Base-by-base conservation (phyloP, 1,140 invertebrate species). In the Neotoxoptera formosana region DNA sequence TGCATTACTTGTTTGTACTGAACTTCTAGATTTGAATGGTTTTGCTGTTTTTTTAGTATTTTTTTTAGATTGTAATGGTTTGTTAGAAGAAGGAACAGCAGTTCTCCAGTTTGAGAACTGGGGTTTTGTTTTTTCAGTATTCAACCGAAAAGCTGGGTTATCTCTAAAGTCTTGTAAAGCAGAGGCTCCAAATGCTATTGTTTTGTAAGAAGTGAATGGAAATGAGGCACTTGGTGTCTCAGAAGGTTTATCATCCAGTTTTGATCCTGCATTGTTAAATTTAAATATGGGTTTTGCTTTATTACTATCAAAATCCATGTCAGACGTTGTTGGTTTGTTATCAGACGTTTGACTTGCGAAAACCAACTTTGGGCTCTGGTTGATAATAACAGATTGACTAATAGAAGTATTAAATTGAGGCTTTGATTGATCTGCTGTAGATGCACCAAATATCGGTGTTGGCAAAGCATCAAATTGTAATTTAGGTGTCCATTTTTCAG, bases 21-120 rank as follows among this genome's bases (percentile, higher is more conserved):
- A 34, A 45, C 89, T 45, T 45, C 56, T 56, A 67, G 67, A 90
- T 67, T 91, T 91, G 23, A 91, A 91, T 23, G 90, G 90, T 91
- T 83, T 67, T 7, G 7, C 21, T 23, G 41, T 7, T 91, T 76
- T 91, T 51, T 91, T 67, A n/a, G 45, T 48, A 34, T 83, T 91
- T 34, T 81, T 91, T 34, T 67, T 51, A 48, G 83, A 92, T 9
- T 83, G 90, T 41, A 92, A 41, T 17, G 90, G 47, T 48, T 92
- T 67, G 11, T 83, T 83, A 1, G 67, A 30, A 36, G 90, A 14
- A 25, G 90, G 30, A 51, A n/a, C n/a, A n/a, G n/a, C n/a, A n/a
- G n/a, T n/a, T n/a, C n/a, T n/a, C n/a, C n/a, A n/a, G n/a, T n/a
- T n/a, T n/a, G n/a, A n/a, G n/a, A 91, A 91, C 7, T 76, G 90